A percentile compares a stretch with the other conserved stretches of the same genome.
Evolutionary conservation across 1,140 invertebrate genomes (phyloP).

Genomic region (Cydia fagiglandana): DNA sequence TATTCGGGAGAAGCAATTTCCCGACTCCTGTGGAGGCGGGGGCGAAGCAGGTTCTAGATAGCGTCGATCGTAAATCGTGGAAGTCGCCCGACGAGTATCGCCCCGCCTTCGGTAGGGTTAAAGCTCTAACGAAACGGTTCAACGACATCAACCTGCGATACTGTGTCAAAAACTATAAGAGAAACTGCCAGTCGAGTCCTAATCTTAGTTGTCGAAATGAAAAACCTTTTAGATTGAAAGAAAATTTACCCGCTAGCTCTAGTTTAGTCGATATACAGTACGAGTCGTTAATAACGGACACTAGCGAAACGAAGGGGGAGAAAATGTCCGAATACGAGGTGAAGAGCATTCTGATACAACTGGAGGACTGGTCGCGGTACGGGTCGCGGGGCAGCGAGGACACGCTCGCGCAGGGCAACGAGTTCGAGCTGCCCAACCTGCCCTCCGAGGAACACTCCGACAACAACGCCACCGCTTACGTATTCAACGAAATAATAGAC

Average conservation of each 20-base stretch:
- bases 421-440: slow-evolving; percentile 69
- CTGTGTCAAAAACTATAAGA: slow-evolving; percentile 69
- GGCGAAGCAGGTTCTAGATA: slow-evolving; percentile 56
- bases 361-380: slow-evolving; percentile 81
- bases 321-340: slow-evolving; percentile 79
- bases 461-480: slow-evolving; percentile 45
- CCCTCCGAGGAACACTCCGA: slow-evolving; percentile 66
- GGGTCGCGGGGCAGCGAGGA: slow-evolving; percentile 74
- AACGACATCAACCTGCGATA: slow-evolving; percentile 74
- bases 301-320: slow-evolving; percentile 55
- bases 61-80: slow-evolving; percentile 80
- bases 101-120: slow-evolving; percentile 82
- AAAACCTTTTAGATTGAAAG: slow-evolving; percentile 45
- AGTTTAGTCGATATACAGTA: slow-evolving; percentile 71
- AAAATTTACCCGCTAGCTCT: slow-evolving; percentile 55
- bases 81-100: slow-evolving; percentile 82
- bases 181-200: slow-evolving; percentile 76
- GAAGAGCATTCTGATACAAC: slow-evolving; percentile 79
- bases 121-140: slow-evolving; percentile 83
- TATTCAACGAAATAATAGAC: slow-evolving; percentile 67
- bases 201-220: slow-evolving; percentile 61
- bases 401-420: slow-evolving; percentile 70
- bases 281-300: slow-evolving; percentile 57
- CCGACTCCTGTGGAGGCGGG: slow-evolving; percentile 47
- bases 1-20: slow-evolving; percentile 35